phyloP scores from a whole-genome alignment of 64 coral and sea anemone genomes.

The Catalaphyllia jardinei region DNA sequence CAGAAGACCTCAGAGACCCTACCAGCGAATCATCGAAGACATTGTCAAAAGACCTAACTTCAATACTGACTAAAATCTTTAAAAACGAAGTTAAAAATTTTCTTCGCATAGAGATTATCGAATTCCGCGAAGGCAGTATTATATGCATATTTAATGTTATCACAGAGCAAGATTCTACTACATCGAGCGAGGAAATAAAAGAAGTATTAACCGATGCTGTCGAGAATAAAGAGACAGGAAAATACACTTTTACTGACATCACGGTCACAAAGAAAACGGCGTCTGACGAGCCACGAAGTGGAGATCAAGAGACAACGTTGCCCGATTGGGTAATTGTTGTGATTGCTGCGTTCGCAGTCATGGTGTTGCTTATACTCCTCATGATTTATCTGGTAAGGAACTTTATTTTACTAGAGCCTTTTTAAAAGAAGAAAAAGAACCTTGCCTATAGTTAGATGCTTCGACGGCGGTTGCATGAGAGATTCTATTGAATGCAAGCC shows the following conservation, averaged over 20 bases:
- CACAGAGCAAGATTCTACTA: not conserved
- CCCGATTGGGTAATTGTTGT: not conserved
- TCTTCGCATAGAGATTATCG: not conserved
- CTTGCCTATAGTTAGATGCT: too few relatives aligned
- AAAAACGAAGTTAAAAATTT: not conserved
- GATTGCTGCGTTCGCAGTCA: not conserved
- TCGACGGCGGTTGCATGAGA: too few relatives aligned
- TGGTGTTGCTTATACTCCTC: slow-evolving; percentile 6
- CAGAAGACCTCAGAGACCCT: not conserved
- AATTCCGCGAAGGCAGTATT: slow-evolving; percentile 46
- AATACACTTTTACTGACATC: not conserved
- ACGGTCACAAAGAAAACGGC: not conserved
- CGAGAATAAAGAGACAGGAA: not conserved
- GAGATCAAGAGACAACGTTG: not conserved
- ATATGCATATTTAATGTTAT: slow-evolving; percentile 43
- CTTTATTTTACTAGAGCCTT: not conserved
- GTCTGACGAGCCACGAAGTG: not conserved
- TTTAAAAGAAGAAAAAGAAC: not conserved
- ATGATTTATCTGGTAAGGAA: slow-evolving; percentile 9
- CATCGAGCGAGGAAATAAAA: not conserved
- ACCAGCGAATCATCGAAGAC: not conserved
- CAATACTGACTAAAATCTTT: not conserved
- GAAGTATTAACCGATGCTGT: not conserved
- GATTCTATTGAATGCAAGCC: not conserved
- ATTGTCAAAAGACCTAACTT: not conserved